Conservation (phyloP, 2,797 vertebrate species). For the Sphenopsis melanotis region DNA sequence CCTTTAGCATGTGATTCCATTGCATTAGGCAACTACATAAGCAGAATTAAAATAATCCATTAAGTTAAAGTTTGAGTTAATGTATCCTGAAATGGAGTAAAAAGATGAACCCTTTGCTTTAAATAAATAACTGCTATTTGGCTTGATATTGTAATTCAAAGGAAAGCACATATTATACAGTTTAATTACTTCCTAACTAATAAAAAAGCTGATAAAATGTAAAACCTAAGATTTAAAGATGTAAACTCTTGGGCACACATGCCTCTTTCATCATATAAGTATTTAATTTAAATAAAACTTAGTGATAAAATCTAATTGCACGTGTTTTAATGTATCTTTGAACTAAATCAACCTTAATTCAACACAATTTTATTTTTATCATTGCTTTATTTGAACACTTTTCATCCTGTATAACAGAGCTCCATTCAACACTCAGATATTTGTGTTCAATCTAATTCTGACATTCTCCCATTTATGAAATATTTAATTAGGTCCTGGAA, state of each 20-base stretch:
- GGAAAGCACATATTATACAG: background rate
- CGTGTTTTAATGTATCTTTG: background rate
- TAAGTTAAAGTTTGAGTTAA: background rate
- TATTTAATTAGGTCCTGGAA: constrained; percentile 86
- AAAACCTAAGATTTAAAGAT: background rate
- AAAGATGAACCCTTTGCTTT: background rate
- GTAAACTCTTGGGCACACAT: background rate
- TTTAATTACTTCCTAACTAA: background rate
- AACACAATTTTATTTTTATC: background rate
- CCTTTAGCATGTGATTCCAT: background rate
- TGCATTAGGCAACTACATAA: background rate
- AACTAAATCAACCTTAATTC: background rate
- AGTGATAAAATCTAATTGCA: background rate
- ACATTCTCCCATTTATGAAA: background rate
- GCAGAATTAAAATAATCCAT: background rate
- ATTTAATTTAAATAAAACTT: background rate
- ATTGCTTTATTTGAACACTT: background rate
- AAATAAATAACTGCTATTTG: background rate
- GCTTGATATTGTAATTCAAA: background rate
- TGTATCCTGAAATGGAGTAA: background rate
- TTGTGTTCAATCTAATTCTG: background rate
- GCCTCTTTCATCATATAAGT: background rate
- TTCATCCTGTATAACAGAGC: background rate
- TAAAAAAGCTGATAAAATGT: background rate
- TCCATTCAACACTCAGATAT: background rate